Evolutionary conservation across 2,113 vertebrate species (phyloP).

Genomic region (Pelobates fuscus): DNA sequence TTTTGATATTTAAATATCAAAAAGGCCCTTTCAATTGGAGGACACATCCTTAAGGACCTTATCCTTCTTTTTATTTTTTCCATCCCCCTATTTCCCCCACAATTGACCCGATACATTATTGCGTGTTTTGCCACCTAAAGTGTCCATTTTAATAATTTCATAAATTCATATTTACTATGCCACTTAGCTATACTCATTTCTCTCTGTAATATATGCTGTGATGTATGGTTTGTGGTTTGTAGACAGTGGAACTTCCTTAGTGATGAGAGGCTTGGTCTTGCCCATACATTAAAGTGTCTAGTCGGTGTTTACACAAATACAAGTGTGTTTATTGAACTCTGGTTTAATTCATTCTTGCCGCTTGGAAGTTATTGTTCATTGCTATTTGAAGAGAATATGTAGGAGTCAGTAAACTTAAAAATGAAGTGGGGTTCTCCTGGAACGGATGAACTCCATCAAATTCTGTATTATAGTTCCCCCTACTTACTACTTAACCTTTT

Average conservation of each 20-base stretch:
- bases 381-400: constrained; percentile 6
- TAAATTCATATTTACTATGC: background rate
- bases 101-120: too few species aligned
- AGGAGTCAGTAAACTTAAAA: constrained; percentile 17
- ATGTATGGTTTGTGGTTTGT: background rate
- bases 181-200: background rate
- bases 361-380: constrained; percentile 16
- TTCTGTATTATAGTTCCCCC: background rate
- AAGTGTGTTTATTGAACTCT: constrained; percentile 13
- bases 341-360: background rate
- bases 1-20: too few species aligned
- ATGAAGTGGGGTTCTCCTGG: constrained; percentile 6
- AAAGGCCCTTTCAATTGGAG: too few species aligned
- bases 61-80: too few species aligned
- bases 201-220: background rate
- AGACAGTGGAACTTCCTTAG: constrained; percentile 32
- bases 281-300: constrained; percentile 13
- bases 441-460: constrained; percentile 13
- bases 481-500: background rate
- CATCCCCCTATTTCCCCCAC: too few species aligned
- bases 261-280: background rate
- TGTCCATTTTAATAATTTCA: background rate
- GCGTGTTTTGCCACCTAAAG: background rate
- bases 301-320: constrained; percentile 32
- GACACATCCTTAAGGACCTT: too few species aligned